phyloP scores from a whole-genome alignment of 2,113 vertebrate species.

The Crotalus horridus region DNA sequence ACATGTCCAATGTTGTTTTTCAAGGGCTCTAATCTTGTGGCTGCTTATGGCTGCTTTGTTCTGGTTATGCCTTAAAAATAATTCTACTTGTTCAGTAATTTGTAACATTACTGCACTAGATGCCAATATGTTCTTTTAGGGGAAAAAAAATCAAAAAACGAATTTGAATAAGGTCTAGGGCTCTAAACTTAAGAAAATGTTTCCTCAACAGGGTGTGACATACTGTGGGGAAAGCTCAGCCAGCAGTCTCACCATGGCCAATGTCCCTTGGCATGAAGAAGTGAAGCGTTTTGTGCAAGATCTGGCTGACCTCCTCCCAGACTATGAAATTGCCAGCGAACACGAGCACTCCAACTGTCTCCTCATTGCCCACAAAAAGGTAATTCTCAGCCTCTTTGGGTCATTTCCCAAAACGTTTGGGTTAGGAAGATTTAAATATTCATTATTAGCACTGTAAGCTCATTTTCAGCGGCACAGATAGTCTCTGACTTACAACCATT shows the following conservation, averaged over 20 bases:
- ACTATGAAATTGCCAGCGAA: constrained; percentile 88
- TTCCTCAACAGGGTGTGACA: constrained; percentile 82
- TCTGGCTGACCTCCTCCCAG: constrained; percentile 76
- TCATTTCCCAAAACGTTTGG: not conserved
- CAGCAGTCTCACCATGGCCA: constrained; percentile 94
- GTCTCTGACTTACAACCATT: too few species aligned
- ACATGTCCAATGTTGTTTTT: not conserved
- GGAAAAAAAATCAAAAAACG: accelerated
- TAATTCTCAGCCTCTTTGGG: constrained; percentile 18
- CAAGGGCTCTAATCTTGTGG: not conserved
- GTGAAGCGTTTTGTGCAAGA: constrained; percentile 85
- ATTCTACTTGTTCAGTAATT: not conserved
- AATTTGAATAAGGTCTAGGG: not conserved
- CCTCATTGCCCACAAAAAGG: constrained; percentile 88
- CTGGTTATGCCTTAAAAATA: not conserved
- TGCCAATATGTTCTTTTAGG: not conserved
- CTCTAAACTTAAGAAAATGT: not conserved
- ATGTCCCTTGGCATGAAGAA: constrained; percentile 95
- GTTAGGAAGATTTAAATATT: too few species aligned
- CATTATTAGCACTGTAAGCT: not conserved
- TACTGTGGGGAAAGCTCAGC: constrained; percentile 94
- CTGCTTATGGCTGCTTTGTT: not conserved
- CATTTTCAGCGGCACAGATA: not conserved
- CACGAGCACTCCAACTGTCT: constrained; percentile 95
- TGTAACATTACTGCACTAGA: not conserved